A percentile compares a stretch with the other conserved stretches of the same genome.
Evolutionary conservation across 2,113 vertebrate species (phyloP).

Genomic region (Acanthisitta chloris): DNA sequence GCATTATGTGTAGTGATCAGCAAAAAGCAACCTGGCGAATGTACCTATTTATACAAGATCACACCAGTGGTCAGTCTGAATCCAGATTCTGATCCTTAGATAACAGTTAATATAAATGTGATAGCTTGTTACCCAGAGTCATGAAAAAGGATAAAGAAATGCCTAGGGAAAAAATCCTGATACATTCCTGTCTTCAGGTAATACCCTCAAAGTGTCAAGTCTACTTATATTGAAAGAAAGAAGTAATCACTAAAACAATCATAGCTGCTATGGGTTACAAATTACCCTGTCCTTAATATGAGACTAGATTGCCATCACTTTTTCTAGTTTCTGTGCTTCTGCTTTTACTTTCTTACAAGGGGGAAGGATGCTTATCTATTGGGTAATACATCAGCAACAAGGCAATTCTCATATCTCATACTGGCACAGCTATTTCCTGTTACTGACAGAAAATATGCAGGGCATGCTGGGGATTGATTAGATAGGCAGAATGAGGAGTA

Average conservation of each 20-base stretch:
- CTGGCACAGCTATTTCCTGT: constrained; percentile 33
- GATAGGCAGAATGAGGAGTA: background rate
- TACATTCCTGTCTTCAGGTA: background rate
- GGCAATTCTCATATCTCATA: background rate
- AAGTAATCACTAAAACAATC: background rate
- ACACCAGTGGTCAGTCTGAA: background rate
- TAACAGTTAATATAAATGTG: background rate
- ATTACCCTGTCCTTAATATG: background rate
- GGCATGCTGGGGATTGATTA: constrained; percentile 19
- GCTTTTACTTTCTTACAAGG: background rate
- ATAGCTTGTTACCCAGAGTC: background rate
- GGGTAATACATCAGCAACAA: constrained; percentile 1
- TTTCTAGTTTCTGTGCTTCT: background rate
- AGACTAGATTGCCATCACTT: background rate
- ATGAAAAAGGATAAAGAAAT: background rate
- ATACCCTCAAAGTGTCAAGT: background rate
- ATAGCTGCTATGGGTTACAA: background rate
- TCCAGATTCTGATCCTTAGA: background rate
- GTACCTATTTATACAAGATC: background rate
- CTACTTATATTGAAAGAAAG: background rate
- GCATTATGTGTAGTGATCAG: background rate
- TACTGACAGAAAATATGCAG: constrained; percentile 42
- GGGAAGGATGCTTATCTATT: background rate
- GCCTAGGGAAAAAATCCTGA: background rate
- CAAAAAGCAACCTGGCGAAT: background rate